Conservation (phyloP, 2,113 vertebrate genomes). For the Astur gentilis region DNA sequence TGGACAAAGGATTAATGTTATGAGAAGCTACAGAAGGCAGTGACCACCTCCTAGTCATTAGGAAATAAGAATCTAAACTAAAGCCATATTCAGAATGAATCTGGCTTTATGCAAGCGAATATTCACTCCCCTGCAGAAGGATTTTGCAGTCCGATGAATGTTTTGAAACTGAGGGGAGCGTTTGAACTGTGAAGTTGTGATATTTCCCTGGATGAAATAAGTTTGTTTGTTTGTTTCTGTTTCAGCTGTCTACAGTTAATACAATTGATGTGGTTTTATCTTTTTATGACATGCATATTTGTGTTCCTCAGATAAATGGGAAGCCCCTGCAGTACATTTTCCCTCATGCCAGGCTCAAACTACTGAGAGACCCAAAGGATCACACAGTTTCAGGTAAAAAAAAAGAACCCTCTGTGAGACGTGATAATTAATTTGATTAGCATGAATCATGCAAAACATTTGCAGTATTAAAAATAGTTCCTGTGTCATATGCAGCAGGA, state of each 20-base stretch:
- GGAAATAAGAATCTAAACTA: not conserved
- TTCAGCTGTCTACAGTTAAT: not conserved
- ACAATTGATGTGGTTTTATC: not conserved
- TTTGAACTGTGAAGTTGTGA: not conserved
- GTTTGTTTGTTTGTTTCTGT: not conserved
- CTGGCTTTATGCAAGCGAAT: not conserved
- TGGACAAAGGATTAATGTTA: not conserved
- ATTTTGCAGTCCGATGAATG: not conserved
- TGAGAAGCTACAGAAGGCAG: not conserved
- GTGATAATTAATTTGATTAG: not conserved
- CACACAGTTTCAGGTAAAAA: constrained; percentile 91
- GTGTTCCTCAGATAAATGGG: constrained; percentile 81
- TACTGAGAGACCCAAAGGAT: constrained; percentile 90
- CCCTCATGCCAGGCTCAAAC: constrained; percentile 87
- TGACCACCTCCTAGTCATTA: not conserved
- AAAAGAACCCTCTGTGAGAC: not conserved
- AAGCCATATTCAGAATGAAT: not conserved
- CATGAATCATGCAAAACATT: not conserved
- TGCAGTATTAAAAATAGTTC: not conserved
- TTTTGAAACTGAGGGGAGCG: not conserved
- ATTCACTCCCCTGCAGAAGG: not conserved
- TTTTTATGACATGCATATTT: constrained; percentile 28
- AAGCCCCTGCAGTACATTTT: constrained; percentile 89
- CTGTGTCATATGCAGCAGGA: not conserved
- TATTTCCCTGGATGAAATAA: not conserved